Base-by-base conservation (phyloP, 2,888 invertebrate genomes). In the Luperina nickerlii region DNA sequence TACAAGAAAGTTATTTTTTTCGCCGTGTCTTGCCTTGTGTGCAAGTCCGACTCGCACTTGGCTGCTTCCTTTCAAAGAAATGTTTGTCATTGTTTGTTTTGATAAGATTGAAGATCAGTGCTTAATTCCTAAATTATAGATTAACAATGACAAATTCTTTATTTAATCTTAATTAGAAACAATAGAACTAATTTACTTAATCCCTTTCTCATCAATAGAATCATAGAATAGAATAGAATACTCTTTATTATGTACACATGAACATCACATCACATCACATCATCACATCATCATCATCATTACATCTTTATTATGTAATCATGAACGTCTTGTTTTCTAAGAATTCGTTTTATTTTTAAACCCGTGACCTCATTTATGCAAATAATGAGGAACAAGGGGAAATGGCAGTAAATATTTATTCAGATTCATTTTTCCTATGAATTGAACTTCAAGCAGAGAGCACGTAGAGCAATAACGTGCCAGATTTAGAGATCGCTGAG, bases 391-490 rank as follows among this genome's bases (percentile, higher is more conserved):
- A 48, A 63, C 27, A 51, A 69, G 24, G 6, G 11, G 60, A 68
- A 87, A 75, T 65, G 11, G 54, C 42, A 69, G 51, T 51, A 73
- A 84, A 78, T 73, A 87, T 83, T 83, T 84, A 63, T 78, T 66
- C 69, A 62, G 48, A 66, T 66, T 69, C 15, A 15, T 73, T 87
- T 83, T 75, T 70, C 18, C 18, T 77, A 73, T 62, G 63, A 75
- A 69, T 38, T 42, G 71, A 63, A 70, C 54, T 83, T 70, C 11
- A 51, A 62, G 45, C 51, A 15, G 11, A 48, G 65, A 78, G 48
- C 84, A 78, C 84, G 78, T 73, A 70, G 38, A 87, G 62, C 62
- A 70, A 75, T 78, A 83, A 70, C 57, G 66, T 70, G 27, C 48
- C 32, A 38, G 69, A 63, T 84, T 75, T 83, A 75, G 13, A 69